phyloP scores from a whole-genome alignment of 2,888 invertebrate genomes.

The Callyntrura guangdongensis region DNA sequence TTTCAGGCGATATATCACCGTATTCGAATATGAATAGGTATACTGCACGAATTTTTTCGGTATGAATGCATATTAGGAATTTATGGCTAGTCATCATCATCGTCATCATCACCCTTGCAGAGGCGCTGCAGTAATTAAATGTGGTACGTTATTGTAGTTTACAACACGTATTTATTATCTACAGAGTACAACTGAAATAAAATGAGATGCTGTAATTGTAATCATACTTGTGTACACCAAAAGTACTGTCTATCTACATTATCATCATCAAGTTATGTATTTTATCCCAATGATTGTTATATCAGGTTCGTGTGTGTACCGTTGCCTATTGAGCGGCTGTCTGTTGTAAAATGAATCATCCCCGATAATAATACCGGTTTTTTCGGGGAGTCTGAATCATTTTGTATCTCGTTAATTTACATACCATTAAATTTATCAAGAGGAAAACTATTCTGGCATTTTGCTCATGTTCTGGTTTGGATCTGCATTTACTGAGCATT shows the following conservation, averaged over 20 bases:
- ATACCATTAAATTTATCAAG: slow-evolving; percentile 7
- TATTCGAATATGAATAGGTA: too few relatives aligned
- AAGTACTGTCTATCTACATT: not conserved
- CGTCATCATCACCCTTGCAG: not conserved
- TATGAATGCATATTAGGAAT: slow-evolving; percentile 22
- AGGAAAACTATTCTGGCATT: not conserved
- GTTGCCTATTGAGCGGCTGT: not conserved
- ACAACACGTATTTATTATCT: not conserved
- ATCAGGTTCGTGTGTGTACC: too few relatives aligned
- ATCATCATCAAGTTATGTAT: not conserved
- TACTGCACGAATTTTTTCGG: too few relatives aligned
- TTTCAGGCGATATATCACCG: not conserved
- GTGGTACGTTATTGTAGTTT: too few relatives aligned
- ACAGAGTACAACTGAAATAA: too few relatives aligned
- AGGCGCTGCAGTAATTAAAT: slow-evolving; percentile 22
- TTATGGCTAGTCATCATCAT: slow-evolving; percentile 34
- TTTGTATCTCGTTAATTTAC: slow-evolving; percentile 10
- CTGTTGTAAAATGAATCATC: slow-evolving; percentile 7
- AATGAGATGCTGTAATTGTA: too few relatives aligned
- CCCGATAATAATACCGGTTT: slow-evolving; percentile 17
- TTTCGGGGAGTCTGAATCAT: not conserved
- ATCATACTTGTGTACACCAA: too few relatives aligned
- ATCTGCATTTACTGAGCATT: not conserved
- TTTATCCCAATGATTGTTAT: too few relatives aligned
- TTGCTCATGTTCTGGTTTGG: not conserved